A percentile compares a stretch with the other conserved stretches of the same genome.
Evolutionary conservation across 1,140 invertebrate species (phyloP).

Genomic region (Lithobius niger): DNA sequence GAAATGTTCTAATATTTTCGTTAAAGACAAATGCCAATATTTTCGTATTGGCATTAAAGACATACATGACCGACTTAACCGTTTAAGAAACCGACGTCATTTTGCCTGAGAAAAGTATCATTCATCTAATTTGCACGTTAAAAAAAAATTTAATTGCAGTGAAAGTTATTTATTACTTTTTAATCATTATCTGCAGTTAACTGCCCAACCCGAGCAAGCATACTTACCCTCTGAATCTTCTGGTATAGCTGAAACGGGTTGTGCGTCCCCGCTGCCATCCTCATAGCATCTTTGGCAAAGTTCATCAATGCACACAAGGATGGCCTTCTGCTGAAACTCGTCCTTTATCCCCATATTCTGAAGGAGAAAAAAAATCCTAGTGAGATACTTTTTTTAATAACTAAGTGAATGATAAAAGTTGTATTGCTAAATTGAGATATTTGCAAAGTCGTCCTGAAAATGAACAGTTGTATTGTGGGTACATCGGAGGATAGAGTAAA

Average conservation of each 20-base stretch:
- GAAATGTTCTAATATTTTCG: no score
- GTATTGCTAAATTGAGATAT: no score
- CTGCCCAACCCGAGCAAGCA: not conserved
- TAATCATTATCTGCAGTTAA: not conserved
- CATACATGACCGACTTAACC: no score
- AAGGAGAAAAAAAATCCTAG: slow-evolving; percentile 23
- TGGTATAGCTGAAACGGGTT: not conserved
- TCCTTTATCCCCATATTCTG: slow-evolving; percentile 65
- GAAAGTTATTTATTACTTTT: not conserved
- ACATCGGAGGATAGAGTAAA: not conserved
- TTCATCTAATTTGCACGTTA: no score
- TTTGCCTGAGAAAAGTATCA: no score
- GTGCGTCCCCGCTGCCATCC: slow-evolving; percentile 18
- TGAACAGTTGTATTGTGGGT: no score
- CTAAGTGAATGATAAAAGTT: no score
- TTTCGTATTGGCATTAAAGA: no score
- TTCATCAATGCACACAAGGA: slow-evolving; percentile 55
- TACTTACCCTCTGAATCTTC: slow-evolving; percentile 23
- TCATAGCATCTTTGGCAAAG: slow-evolving; percentile 37
- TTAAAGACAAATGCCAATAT: no score
- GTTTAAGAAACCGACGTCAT: no score
- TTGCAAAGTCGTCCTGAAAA: no score
- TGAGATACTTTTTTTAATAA: not conserved
- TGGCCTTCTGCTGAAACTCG: slow-evolving; percentile 57
- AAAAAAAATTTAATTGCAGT: no score